Base-by-base conservation (phyloP, 1,140 invertebrate genomes). In the Oryzaephilus surinamensis region DNA sequence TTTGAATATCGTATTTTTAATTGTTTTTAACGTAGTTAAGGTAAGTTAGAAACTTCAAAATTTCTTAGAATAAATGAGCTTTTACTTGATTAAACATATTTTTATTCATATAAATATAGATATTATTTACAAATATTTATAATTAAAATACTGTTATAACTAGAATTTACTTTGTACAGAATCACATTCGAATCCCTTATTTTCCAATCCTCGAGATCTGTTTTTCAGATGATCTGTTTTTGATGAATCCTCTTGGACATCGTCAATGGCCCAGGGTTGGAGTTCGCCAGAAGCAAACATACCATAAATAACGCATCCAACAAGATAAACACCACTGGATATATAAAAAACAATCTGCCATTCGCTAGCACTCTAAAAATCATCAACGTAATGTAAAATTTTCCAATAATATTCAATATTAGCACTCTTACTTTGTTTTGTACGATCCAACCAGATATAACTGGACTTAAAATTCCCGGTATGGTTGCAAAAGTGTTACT, bases 331-430 rank as follows among this genome's bases (percentile, higher is more conserved):
- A 27, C 64, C 70, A 45, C 80, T 76, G 3, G 82, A 74, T 53
- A 91, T 84, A 59, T 79, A 85, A 62, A 93, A 92, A 6, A 93
- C 81, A 13, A 76, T 69, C 27, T 77, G 74, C 89, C 89, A 93
- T 63, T 86, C 77, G 8, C 71, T 68, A 8, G 73, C 69, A 30
- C 71, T 74, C 84, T 89, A 60, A 35, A 70, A 67, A 45, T n/a
- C n/a, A n/a, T n/a, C n/a, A 48, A 48, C 32, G 21, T 13, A 24
- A 18, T 12, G 3, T 11, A 15, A 2, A 33, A 12, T 27, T 14
- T 11, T 24, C 16, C 12, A 10, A 28, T 35, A 13, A 18, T 37
- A 23, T 21, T 6, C 8, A 39, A 40, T 24, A 18, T 27, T 32
- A 34, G 20, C 18, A 43, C n/a, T n/a, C 42, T 60, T 62, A 81